Evolutionary conservation across 53 echinoderm and acorn worm species (phyloP).

Genomic region (Apostichopus leukothele): DNA sequence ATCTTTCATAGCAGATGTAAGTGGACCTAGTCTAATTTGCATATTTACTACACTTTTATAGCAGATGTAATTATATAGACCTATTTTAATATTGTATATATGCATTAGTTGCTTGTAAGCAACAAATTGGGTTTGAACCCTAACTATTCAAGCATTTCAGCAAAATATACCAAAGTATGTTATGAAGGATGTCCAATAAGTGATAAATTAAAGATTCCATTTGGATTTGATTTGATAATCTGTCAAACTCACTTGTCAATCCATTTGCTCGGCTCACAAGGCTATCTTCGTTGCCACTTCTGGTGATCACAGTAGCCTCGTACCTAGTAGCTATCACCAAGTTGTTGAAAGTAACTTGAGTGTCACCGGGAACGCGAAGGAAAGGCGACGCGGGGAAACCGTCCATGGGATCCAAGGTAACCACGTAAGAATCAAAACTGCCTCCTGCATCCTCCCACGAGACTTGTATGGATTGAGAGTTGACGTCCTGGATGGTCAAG

Average conservation of each 20-base stretch:
- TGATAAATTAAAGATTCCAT: neutral
- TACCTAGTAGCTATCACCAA: conserved; percentile 62
- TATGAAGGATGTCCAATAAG: neutral
- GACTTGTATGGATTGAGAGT: conserved; percentile 29
- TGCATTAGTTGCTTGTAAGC: no score
- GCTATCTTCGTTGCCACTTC: conserved; percentile 16
- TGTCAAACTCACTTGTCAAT: conserved; percentile 28
- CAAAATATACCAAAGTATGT: no score
- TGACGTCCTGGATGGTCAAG: neutral
- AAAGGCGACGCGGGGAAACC: conserved; percentile 53
- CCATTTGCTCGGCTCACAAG: neutral
- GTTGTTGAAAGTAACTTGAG: conserved; percentile 31
- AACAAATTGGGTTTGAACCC: no score
- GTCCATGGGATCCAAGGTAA: conserved; percentile 48
- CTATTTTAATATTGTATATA: no score
- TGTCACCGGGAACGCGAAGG: neutral
- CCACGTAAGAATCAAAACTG: conserved; percentile 51
- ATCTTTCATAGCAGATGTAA: no score
- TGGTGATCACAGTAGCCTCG: conserved; percentile 44
- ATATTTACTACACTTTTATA: no score
- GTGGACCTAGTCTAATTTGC: no score
- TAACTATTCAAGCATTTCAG: no score
- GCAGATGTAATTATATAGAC: no score
- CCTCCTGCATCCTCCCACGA: conserved; percentile 56
- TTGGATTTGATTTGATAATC: neutral